Base-by-base conservation (phyloP, 2,888 invertebrate species). In the Chrysolina americana region DNA sequence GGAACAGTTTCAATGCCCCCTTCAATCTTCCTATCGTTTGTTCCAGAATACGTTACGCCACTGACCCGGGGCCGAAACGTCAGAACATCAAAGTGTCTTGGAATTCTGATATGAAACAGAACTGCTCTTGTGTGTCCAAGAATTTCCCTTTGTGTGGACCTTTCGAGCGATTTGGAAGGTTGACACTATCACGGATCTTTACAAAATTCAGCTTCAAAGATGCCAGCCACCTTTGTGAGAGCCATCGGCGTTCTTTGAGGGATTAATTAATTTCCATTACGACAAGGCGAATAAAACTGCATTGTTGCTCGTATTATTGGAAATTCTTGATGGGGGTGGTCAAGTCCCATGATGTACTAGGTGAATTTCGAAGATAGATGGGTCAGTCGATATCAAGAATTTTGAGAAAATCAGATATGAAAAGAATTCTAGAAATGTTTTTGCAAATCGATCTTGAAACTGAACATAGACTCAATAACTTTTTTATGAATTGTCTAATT, bases 71-170 rank as follows among this genome's bases (percentile, higher is more conserved):
- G 28, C 15, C 13, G n/a, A 2, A 71, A 65, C 64, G 64, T 21
- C 65, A 69, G 48, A 59, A 76, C 76, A 73, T 76, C 73, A 73
- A 73, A 76, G 76, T 73, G 44, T 73, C 73, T 65, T 59, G 73
- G 76, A 76, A 76, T 73, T 73, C 72, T 71, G 68, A 76, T 73
- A 76, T 76, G 73, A 73, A 73, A 73, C 71, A 68, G 56, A 68
- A 75, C 69, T 70, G 70, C 68, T 68, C 65, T 66, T 64, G 64
- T 73, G 59, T 71, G 71, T 76, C 76, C 75, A 73, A 78, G 70
- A 75, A 76, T 76, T 73, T 76, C 68, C 74, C 69, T 75, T 74
- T 78, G 75, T 75, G 68, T 47, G 47, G 11, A 65, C 15, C 23
- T 21, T 21, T n/a, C 47, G 47, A 56, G 63, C 71, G 56, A 66